Conservation (phyloP, 2,888 invertebrate species). For the Ditula angustiorana region DNA sequence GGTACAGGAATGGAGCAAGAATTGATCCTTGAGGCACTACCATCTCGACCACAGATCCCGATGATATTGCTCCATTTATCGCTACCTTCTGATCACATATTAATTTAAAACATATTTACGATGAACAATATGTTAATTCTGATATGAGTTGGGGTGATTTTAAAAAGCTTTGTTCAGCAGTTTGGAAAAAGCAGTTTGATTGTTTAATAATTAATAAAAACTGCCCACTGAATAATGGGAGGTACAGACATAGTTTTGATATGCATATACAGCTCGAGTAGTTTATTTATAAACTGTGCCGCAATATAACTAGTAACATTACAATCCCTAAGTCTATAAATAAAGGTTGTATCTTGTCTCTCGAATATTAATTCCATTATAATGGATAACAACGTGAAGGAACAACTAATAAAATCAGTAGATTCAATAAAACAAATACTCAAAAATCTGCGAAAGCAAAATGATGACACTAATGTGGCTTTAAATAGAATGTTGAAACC, state of each 20-base stretch:
- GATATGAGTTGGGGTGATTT: too few relatives aligned
- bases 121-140: too few relatives aligned
- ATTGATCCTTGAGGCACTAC: too few relatives aligned
- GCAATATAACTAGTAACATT: too few relatives aligned
- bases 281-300: too few relatives aligned
- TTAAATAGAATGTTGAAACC: too few relatives aligned
- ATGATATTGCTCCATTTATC: too few relatives aligned
- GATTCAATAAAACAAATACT: background rate
- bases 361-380: background rate
- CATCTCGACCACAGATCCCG: too few relatives aligned
- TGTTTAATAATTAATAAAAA: constrained; percentile 6
- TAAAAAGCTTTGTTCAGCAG: background rate
- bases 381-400: constrained; percentile 4
- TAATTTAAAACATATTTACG: too few relatives aligned
- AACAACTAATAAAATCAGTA: constrained; percentile 1
- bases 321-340: background rate
- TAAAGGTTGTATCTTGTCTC: background rate
- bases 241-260: constrained; percentile 1
- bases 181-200: background rate
- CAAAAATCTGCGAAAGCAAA: background rate
- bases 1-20: too few relatives aligned
- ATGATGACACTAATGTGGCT: constrained; percentile 1
- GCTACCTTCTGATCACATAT: too few relatives aligned
- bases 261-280: too few relatives aligned
- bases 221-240: background rate